Conservation (phyloP, 2,113 vertebrate genomes). For the Morone chrysops region DNA sequence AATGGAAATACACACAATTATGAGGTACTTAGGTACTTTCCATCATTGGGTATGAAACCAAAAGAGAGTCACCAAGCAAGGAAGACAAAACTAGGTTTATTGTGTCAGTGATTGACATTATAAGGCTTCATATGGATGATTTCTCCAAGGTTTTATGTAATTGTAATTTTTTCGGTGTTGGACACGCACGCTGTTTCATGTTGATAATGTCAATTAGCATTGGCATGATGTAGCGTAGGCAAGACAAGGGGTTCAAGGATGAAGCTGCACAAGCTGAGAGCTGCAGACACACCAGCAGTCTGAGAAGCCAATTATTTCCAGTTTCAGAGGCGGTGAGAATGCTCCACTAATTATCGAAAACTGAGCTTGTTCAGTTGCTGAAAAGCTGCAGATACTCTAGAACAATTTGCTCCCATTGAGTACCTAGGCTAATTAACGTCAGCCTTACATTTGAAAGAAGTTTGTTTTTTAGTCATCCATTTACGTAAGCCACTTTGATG, state of each 20-base stretch:
- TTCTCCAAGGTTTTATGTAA: conserved; percentile 16
- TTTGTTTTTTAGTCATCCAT: conserved; percentile 64
- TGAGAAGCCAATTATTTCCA: conserved; percentile 79
- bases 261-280: conserved; percentile 51
- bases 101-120: not conserved
- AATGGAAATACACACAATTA: not conserved
- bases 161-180: conserved; percentile 21
- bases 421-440: conserved; percentile 76
- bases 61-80: not conserved
- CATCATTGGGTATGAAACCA: not conserved
- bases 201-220: conserved; percentile 45
- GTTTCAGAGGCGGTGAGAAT: conserved; percentile 70
- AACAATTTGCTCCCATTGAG: conserved; percentile 75
- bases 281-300: conserved; percentile 64
- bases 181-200: not conserved
- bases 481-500: conserved; percentile 65
- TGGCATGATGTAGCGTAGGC: conserved; percentile 9
- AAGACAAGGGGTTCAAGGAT: conserved; percentile 58
- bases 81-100: not conserved
- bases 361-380: conserved; percentile 67
- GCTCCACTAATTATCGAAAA: conserved; percentile 75
- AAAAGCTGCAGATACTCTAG: conserved; percentile 76
- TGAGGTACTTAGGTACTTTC: not conserved
- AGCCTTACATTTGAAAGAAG: conserved; percentile 66
- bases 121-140: not conserved